Percentiles rank a stretch among this genome's conserved stretches.
phyloP scores from a whole-genome alignment of 2,113 vertebrate genomes.

The Promerops cafer region DNA sequence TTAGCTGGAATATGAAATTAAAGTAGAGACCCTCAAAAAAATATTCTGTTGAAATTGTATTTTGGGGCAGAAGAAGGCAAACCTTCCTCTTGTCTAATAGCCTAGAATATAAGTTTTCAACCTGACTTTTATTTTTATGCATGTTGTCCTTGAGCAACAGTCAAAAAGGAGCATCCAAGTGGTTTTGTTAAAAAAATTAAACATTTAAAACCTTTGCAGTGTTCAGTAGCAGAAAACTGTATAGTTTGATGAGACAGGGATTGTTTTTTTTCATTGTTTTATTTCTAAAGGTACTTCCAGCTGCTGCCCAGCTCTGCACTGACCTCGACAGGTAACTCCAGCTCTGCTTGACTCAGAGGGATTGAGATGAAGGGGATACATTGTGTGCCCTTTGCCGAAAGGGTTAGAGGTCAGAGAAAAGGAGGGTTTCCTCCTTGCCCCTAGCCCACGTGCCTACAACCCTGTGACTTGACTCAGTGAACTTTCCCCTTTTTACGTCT shows the following conservation, averaged over 20 bases:
- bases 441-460: neutral
- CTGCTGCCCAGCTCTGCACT: neutral
- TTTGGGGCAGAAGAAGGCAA: neutral
- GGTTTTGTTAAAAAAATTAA: neutral
- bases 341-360: neutral
- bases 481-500: neutral
- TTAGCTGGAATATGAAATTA: neutral
- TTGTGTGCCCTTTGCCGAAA: neutral
- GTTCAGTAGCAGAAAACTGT: neutral
- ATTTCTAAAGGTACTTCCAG: neutral
- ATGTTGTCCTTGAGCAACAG: neutral
- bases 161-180: neutral
- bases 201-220: neutral
- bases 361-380: fast-evolving
- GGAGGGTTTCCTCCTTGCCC: neutral
- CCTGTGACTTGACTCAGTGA: neutral
- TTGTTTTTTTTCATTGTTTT: neutral
- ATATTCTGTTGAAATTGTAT: neutral
- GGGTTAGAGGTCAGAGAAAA: neutral
- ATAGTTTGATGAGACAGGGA: neutral
- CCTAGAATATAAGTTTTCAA: neutral
- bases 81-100: neutral
- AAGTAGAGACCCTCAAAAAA: neutral
- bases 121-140: neutral
- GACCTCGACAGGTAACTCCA: neutral